A percentile compares a stretch with the other conserved stretches of the same genome.
phyloP scores from a whole-genome alignment of 1,140 invertebrate genomes.

The Scaptomyza pallida region DNA sequence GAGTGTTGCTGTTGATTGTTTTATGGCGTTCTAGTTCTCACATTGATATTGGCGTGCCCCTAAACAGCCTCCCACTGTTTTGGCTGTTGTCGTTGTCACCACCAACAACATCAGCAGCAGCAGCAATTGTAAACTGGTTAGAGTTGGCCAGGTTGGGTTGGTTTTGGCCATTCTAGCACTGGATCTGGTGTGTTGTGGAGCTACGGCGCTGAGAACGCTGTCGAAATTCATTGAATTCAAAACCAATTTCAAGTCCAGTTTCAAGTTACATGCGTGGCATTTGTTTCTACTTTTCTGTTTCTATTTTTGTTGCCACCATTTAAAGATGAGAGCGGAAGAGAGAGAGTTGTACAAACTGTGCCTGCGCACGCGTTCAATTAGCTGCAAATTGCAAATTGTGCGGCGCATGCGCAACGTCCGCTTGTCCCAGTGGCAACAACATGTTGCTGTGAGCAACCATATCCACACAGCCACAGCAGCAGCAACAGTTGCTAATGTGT shows the following conservation, averaged over 20 bases:
- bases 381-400: constrained; percentile 81
- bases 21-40: constrained; percentile 1
- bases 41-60: constrained; percentile 1
- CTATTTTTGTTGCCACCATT: constrained; percentile 60
- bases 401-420: constrained; percentile 75
- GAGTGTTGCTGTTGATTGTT: background rate
- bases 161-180: constrained; percentile 23
- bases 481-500: constrained; percentile 77
- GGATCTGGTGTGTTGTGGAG: constrained; percentile 5
- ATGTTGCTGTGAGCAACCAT: constrained; percentile 55
- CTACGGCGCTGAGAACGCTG: constrained; percentile 46
- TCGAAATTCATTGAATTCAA: constrained; percentile 77
- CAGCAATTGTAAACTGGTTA: constrained; percentile 22
- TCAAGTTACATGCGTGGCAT: constrained; percentile 40
- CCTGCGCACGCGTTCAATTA: constrained; percentile 80
- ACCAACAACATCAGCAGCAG: constrained; percentile 29
- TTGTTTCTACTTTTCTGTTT: constrained; percentile 40
- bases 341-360: constrained; percentile 65
- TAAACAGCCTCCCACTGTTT: constrained; percentile 54
- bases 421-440: constrained; percentile 67
- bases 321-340: constrained; percentile 43
- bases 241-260: constrained; percentile 45
- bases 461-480: constrained; percentile 27
- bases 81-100: constrained; percentile 43
- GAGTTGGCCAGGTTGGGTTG: background rate